A percentile compares a stretch with the other conserved stretches of the same genome.
phyloP scores from a whole-genome alignment of 2,888 invertebrate genomes.

The Sinhomidia bicolor region DNA sequence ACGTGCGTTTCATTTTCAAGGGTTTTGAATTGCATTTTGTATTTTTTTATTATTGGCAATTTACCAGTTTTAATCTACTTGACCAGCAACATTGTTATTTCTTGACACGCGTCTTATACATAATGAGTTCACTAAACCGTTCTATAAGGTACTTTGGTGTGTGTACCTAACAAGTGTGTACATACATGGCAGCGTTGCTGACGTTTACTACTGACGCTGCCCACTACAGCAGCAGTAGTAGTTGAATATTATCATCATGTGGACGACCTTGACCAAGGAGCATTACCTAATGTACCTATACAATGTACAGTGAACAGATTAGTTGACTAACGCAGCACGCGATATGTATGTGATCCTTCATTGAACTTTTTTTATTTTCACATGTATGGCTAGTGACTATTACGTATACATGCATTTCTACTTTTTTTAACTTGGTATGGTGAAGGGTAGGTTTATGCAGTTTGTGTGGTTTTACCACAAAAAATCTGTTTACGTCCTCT shows the following conservation, averaged over 20 bases:
- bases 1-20: too few relatives aligned
- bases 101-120: slow-evolving; percentile 3
- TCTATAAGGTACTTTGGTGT: neutral
- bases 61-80: neutral
- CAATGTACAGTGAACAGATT: neutral
- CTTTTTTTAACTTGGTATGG: neutral
- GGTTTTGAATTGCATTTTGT: too few relatives aligned
- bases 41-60: neutral
- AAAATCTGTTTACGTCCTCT: neutral
- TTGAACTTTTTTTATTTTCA: neutral
- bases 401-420: neutral
- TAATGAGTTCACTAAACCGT: slow-evolving; percentile 1
- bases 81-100: neutral
- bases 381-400: neutral
- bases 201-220: too few relatives aligned
- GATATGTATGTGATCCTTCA: slow-evolving; percentile 6
- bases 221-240: too few relatives aligned
- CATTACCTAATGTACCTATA: too few relatives aligned
- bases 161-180: too few relatives aligned
- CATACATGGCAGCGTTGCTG: neutral
- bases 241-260: neutral
- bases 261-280: slow-evolving; percentile 45
- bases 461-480: neutral
- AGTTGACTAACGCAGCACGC: neutral
- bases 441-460: neutral